phyloP scores from a whole-genome alignment of 2,113 vertebrate genomes.

The Semicossyphus pulcher region DNA sequence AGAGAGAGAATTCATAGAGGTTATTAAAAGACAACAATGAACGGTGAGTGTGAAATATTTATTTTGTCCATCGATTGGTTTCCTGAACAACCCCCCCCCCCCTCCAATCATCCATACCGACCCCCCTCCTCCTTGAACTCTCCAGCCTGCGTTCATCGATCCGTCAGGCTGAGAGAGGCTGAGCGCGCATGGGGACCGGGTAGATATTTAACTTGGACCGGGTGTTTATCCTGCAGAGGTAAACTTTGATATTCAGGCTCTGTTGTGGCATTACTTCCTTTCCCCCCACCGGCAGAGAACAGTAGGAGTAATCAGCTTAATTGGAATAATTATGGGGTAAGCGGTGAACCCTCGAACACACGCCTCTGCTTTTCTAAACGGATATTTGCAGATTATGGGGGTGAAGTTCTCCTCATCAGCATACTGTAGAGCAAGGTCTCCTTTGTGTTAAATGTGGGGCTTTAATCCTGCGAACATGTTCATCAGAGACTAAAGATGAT shows the following conservation, averaged over 20 bases:
- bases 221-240: constrained; percentile 64
- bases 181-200: constrained; percentile 2
- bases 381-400: constrained; percentile 65
- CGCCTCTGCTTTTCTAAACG: constrained; percentile 59
- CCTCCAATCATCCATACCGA: constrained; percentile 5
- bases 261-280: constrained; percentile 55
- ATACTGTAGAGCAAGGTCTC: constrained; percentile 19
- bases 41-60: constrained; percentile 62
- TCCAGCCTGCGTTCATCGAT: constrained; percentile 54
- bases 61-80: constrained; percentile 67
- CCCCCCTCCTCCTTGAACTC: constrained; percentile 26
- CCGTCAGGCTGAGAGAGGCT: constrained; percentile 25
- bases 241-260: constrained; percentile 63
- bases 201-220: constrained; percentile 41
- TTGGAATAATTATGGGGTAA: constrained; percentile 70
- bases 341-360: constrained; percentile 61
- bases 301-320: constrained; percentile 73
- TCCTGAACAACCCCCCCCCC: constrained; percentile 39
- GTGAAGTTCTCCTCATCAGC: constrained; percentile 40
- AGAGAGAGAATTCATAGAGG: constrained; percentile 25
- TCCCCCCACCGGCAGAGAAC: constrained; percentile 63
- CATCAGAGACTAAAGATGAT: not conserved
- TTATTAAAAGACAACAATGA: constrained; percentile 35
- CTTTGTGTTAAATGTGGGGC: constrained; percentile 26
- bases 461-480: constrained; percentile 36